Evolutionary conservation across 2,888 invertebrate species (phyloP), one percentile per base, ranked within the genome.

Genomic region (Silvanus unidentatus): DNA sequence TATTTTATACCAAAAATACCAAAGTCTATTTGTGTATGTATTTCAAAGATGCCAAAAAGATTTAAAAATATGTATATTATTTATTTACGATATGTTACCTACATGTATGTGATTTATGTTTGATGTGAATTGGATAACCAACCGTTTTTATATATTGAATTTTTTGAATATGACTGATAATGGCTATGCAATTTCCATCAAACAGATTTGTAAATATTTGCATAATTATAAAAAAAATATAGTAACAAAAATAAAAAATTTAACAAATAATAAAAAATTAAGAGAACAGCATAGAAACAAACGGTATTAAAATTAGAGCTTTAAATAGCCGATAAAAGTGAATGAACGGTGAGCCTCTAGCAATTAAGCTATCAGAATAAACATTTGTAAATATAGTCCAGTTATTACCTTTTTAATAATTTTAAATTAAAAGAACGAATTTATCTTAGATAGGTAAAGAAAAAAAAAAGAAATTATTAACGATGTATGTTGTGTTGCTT

Each of bases 11-110:
- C 74, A 75, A 58, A 47, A 50, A 75, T 75, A 77, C 77, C 77
- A 78, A 78, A 78, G 77, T 78, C 77, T 78, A 77, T 78, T 77
- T 77, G 77, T 77, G 77, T 77, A 77, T 75, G 68, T 69, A 72
- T 71, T 77, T 76, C 75, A 74, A 75, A 76, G 77, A 77, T 77
- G 77, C 77, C 77, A 77, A 77, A 59, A 75, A 32, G 22, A 22
- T 5, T 22, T 5, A 32, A 12, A 12, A 32, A 32, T 75, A 68
- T 71, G 65, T 68, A 68, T 65, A 66, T 69, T 72, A 72, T 72
- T 72, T 72, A 72, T 71, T 71, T 71, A 71, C 66, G 63, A 70
- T 71, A 68, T 68, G 71, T 71, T 71, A 71, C 66, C 70, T 70
- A 71, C 60, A 66, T 68, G 66, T 72, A 72, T 72, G 71, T 72